Evolutionary conservation across 2,797 vertebrate genomes (phyloP), one percentile per base, ranked within the genome.

Genomic region (Apogon talboti): DNA sequence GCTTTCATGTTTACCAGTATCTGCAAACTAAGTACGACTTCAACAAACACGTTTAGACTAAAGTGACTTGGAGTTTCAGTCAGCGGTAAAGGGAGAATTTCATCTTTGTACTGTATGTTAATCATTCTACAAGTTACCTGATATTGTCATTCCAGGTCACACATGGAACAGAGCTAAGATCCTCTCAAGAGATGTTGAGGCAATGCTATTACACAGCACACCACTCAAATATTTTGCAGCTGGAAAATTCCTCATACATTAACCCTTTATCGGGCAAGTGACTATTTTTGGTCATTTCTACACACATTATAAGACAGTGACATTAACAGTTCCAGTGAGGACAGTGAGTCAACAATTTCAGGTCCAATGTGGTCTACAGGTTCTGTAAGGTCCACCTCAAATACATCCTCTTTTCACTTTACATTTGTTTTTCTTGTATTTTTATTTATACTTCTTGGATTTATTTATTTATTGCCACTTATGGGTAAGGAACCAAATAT

Each of bases 61-160:
- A 33, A 52, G 2, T n/a, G 13, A 37, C 47, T 41, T 5, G 6
- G 4, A 1, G 47, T 2, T 55, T 42, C 13, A 9, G 35, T 61
- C 9, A 4, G 5, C 63, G 14, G 50, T 12, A 2, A 35, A 54
- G 8, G 16, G 63, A 53, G 16, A 40, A 9, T 58, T 69, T 66
- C 35, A 65, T 16, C 12, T 38, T 61, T 76, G 49, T 8, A 46
- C 24, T 28, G 4, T 1, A 28, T n/a, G 6, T 8, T 21, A 18
- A 58, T 75, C 51, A 33, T 28, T 54, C 37, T 16, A 5, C 66
- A 28, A 79, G 48, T 66, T 56, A 63, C 58, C 58, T 78, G 74
- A 71, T 76, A 66, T 60, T 68, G 66, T 83, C 74, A 74, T 83
- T 66, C 16, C 48, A 40, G 77, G 45, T 21, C 55, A 81, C 74